A percentile compares a stretch with the other conserved stretches of the same genome.
Conservation (phyloP, 2,113 vertebrate genomes). For the Laticauda colubrina region DNA sequence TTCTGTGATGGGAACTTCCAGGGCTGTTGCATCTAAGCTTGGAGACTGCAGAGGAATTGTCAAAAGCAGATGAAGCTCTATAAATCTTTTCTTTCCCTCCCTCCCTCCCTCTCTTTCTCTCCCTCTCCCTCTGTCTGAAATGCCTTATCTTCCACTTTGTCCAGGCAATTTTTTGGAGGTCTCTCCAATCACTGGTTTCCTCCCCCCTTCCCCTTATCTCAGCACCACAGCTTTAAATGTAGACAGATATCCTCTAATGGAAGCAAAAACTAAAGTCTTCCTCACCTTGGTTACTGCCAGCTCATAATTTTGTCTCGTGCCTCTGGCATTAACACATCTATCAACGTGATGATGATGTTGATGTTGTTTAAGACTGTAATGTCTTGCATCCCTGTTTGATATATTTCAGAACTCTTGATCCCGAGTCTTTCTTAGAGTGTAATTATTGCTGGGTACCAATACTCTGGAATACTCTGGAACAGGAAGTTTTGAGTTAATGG, state of each 20-base stretch:
- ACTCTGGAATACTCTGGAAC: neutral
- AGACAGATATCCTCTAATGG: constrained; percentile 67
- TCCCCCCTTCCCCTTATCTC: constrained; percentile 62
- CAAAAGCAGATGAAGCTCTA: constrained; percentile 64
- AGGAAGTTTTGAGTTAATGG: no score
- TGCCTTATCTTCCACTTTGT: constrained; percentile 66
- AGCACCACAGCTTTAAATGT: constrained; percentile 67
- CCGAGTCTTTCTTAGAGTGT: neutral
- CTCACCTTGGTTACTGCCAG: constrained; percentile 53
- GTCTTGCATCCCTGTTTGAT: neutral
- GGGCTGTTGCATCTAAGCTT: constrained; percentile 40
- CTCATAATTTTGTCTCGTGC: constrained; percentile 61
- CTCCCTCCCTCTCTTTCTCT: constrained; percentile 56
- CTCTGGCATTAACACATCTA: constrained; percentile 54
- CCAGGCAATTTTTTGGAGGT: constrained; percentile 65
- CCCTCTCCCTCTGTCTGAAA: constrained; percentile 65
- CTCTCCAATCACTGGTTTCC: constrained; percentile 53
- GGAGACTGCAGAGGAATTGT: constrained; percentile 60
- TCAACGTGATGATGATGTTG: constrained; percentile 26
- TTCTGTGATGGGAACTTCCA: constrained; percentile 54
- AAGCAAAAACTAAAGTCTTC: constrained; percentile 60
- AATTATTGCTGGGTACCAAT: neutral
- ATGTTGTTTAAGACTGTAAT: neutral
- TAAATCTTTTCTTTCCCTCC: constrained; percentile 61
- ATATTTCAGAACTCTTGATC: neutral